Evolutionary conservation across 1,140 invertebrate genomes (phyloP).

Genomic region (Drosophila saltans): DNA sequence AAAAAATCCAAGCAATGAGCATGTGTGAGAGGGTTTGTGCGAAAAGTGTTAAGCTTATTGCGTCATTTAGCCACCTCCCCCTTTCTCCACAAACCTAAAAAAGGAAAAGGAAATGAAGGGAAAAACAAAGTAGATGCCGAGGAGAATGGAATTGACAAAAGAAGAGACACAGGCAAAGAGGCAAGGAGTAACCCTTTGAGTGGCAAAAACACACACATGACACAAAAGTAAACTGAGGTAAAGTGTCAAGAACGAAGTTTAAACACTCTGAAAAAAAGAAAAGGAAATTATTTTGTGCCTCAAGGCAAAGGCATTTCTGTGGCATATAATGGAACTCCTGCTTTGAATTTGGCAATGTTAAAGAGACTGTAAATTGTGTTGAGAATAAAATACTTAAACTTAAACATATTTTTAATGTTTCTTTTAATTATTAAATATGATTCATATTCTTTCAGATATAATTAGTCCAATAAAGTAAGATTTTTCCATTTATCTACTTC

Average conservation of each 20-base stretch:
- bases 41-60: slow-evolving; percentile 77
- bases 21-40: slow-evolving; percentile 15
- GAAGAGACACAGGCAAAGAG: slow-evolving; percentile 49
- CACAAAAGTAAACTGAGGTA: slow-evolving; percentile 2
- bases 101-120: not conserved
- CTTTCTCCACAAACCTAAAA: not conserved
- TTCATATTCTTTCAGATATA: no score
- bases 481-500: no score
- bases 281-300: not conserved
- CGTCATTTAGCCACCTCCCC: slow-evolving; percentile 67
- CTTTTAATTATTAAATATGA: no score
- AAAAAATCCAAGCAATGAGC: slow-evolving; percentile 56
- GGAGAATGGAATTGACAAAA: slow-evolving; percentile 65
- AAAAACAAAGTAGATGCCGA: not conserved
- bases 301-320: not conserved
- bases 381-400: no score
- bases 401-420: no score
- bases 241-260: no score
- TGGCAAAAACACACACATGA: slow-evolving; percentile 44
- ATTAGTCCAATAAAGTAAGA: no score
- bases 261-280: not conserved
- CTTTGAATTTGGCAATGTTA: not conserved
- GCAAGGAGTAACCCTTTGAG: slow-evolving; percentile 69
- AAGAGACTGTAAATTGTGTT: no score
- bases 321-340: not conserved